phyloP scores from a whole-genome alignment of 2,888 invertebrate genomes.

The Macaria notata region DNA sequence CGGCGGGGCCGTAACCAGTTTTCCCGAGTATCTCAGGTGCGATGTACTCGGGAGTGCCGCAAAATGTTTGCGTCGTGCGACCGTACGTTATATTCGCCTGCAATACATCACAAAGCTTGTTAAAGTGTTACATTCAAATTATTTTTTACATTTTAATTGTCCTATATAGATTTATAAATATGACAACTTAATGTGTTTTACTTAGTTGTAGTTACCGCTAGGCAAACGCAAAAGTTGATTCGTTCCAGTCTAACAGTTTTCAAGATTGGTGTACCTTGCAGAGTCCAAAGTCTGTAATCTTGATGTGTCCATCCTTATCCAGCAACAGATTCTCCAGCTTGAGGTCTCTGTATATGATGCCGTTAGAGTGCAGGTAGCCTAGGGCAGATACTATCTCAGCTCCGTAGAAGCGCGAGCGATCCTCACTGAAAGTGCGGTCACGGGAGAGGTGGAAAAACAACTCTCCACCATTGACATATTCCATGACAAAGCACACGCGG shows the following conservation, averaged over 20 bases:
- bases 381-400: constrained; percentile 99
- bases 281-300: constrained; percentile 99
- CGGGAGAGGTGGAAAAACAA: constrained; percentile 98
- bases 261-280: constrained; percentile 89
- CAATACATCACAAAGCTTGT: too few relatives aligned
- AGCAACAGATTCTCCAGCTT: constrained; percentile 99
- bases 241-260: too few relatives aligned
- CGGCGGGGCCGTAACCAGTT: constrained; percentile 87
- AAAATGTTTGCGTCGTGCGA: constrained; percentile 97
- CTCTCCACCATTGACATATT: constrained; percentile 99
- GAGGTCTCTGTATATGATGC: constrained; percentile 98
- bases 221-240: too few relatives aligned
- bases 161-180: too few relatives aligned
- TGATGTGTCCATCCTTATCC: constrained; percentile 99
- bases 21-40: constrained; percentile 98
- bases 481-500: constrained; percentile 99
- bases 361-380: constrained; percentile 86
- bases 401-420: constrained; percentile 98
- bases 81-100: constrained; percentile 95
- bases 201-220: too few relatives aligned
- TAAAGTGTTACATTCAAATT: too few relatives aligned
- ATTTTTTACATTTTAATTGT: too few relatives aligned
- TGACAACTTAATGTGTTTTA: too few relatives aligned
- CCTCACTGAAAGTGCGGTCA: constrained; percentile 94
- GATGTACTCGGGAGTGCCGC: constrained; percentile 98